Conservation (phyloP, 2,113 vertebrate species). For the Scomber japonicus region DNA sequence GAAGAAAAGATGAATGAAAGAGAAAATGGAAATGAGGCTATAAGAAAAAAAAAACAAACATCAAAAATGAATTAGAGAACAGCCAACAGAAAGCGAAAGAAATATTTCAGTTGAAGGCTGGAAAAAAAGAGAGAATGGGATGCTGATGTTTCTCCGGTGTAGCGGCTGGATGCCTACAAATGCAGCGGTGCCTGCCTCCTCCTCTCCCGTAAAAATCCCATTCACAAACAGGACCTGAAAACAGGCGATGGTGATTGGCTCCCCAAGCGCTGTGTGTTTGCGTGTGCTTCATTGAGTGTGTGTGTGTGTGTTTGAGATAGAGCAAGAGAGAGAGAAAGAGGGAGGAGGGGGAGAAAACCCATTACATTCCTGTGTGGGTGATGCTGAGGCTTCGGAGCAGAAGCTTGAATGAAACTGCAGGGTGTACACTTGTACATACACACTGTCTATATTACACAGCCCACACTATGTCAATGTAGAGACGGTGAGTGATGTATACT, state of each 20-base stretch:
- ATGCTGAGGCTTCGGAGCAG: conserved; percentile 41
- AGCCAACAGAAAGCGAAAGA: conserved; percentile 7
- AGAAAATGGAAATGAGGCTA: neutral
- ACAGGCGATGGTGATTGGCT: conserved; percentile 74
- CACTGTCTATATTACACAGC: neutral
- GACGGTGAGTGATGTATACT: neutral
- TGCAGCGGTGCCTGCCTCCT: conserved; percentile 48
- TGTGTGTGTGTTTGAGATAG: conserved; percentile 30
- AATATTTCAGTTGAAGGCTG: neutral
- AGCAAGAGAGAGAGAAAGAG: neutral
- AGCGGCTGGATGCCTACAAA: conserved; percentile 60
- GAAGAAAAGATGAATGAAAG: conserved; percentile 34
- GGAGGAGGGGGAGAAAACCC: neutral
- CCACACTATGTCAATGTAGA: conserved; percentile 9
- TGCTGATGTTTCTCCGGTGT: conserved; percentile 15
- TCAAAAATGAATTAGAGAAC: conserved; percentile 7
- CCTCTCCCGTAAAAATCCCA: conserved; percentile 75
- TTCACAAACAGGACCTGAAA: conserved; percentile 81
- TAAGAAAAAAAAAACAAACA: neutral
- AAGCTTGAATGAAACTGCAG: conserved; percentile 58
- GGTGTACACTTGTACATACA: conserved; percentile 10
- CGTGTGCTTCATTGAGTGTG: conserved; percentile 40
- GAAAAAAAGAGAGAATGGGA: conserved; percentile 25
- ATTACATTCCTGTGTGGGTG: conserved; percentile 35
- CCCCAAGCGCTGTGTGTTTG: conserved; percentile 57